Evolutionary conservation across 2,888 invertebrate genomes (phyloP), one percentile per base, ranked within the genome.

Genomic region (Ichneumoninae sp.): DNA sequence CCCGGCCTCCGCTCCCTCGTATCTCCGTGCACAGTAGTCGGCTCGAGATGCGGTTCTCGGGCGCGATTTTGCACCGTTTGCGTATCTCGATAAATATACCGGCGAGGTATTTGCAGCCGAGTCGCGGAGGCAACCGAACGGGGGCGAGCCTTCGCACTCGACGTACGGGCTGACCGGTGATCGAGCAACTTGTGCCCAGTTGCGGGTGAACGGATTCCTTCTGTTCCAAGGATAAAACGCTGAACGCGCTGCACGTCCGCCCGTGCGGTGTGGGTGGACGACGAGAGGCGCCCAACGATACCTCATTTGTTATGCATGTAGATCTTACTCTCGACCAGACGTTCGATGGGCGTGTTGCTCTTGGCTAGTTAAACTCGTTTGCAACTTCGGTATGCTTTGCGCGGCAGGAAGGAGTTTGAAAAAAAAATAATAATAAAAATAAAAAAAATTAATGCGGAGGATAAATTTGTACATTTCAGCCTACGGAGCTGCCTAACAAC

Each of bases 201-300:
- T 85, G 83, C 89, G 87, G 88, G 89, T 89, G 89, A 89, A 89
- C 86, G 89, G 87, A 86, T 88, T 88, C 78, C 79, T 66, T 76
- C 52, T 57, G 57, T 57, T 85, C 86, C 89, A 89, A 89, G 89
- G 89, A 89, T 89, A 89, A 88, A 86, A 82, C 86, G 60, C 19
- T 16, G 36, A 68, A 52, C 60, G 65, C 65, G 47, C 63, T 60
- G 50, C 71, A 50, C 40, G 57, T 66, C 50, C 13, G 60, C 36
- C 81, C 80, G 57, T 33, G 81, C 78, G 79, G 87, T 86, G 88
- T 88, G 86, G 88, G 86, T 87, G 87, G 79, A 85, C 81, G 83
- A 83, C 85, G 60, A 80, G 60, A 80, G 83, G 69, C 78, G 69
- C 74, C 74, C 63, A 73, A 73, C 73, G 26, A 57, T 68, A 19